Conservation (phyloP, 2,797 vertebrate genomes). For the Gallirallus australis region DNA sequence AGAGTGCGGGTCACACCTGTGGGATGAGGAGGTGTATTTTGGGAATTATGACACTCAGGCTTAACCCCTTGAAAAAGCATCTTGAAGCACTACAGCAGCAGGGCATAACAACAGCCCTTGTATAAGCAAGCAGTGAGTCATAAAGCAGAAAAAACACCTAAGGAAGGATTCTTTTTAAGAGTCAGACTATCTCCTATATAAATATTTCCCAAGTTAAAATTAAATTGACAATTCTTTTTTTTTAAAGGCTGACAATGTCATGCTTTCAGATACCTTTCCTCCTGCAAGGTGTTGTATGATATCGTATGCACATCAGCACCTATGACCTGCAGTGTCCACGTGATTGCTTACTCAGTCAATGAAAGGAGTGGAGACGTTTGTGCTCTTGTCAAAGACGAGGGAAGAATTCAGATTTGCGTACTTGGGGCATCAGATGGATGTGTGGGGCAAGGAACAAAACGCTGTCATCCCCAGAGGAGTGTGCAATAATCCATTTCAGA, state of each 20-base stretch:
- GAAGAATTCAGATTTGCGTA: neutral
- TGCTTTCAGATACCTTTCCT: neutral
- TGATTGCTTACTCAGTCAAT: neutral
- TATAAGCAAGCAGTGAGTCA: neutral
- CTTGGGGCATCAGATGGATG: neutral
- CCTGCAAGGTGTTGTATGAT: neutral
- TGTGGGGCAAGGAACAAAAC: neutral
- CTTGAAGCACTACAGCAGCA: neutral
- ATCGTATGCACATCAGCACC: neutral
- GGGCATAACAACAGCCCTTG: neutral
- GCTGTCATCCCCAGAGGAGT: neutral
- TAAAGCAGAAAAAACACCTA: neutral
- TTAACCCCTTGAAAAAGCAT: neutral
- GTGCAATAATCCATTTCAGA: neutral
- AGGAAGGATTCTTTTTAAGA: neutral
- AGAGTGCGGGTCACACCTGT: neutral
- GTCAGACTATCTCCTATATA: neutral
- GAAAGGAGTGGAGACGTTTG: neutral
- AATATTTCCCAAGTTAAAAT: neutral
- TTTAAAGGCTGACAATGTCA: neutral
- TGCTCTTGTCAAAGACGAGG: neutral
- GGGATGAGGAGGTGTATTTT: neutral
- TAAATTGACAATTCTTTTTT: neutral
- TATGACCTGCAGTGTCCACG: neutral
- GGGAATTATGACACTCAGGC: neutral